Evolutionary conservation across 2,797 vertebrate species (phyloP), one percentile per base, ranked within the genome.

Genomic region (Esox lucius): DNA sequence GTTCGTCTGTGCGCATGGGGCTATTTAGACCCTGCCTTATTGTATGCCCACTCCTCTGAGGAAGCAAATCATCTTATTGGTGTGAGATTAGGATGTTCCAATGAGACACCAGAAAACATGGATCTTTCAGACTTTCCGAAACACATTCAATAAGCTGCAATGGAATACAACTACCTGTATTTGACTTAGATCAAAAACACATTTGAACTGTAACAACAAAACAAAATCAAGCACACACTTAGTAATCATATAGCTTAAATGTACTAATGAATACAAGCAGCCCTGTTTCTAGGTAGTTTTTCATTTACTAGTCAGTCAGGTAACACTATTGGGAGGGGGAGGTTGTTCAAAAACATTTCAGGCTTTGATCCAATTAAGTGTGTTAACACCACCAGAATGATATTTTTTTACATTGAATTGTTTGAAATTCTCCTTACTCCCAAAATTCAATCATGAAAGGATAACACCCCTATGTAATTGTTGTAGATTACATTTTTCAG

Each of bases 301-400:
- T 80, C 70, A 75, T 71, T 77, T 76, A 81, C 76, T 78, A 78
- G 64, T 73, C 81, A 80, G 77, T 65, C 81, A 83, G 79, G 75
- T 86, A 74, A 33, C 62, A 86, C 73, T 76, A 71, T 78, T 75
- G 71, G 78, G 80, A 59, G 53, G 22, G 56, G 56, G 8, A 3
- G 11, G 70, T 68, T 85, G 78, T 80, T 89, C 81, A 88, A 88
- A 90, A 90, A 85, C 87, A 86, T 72, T 53, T 76, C 80, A 81
- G 79, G 80, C 85, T 87, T 90, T 90, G 86, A 88, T 89, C 85
- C 83, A 89, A 89, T 91, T 90, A 86, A 73, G 71, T 19, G 26
- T 19, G 64, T 33, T 71, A 64, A 84, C 84, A 84, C 80, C 74
- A 81, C 80, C 73, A 75, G 72, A 82, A 73, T 42, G 62, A 85